Base-by-base conservation (phyloP, 2,888 invertebrate genomes). In the Exephanes ischioxanthus region DNA sequence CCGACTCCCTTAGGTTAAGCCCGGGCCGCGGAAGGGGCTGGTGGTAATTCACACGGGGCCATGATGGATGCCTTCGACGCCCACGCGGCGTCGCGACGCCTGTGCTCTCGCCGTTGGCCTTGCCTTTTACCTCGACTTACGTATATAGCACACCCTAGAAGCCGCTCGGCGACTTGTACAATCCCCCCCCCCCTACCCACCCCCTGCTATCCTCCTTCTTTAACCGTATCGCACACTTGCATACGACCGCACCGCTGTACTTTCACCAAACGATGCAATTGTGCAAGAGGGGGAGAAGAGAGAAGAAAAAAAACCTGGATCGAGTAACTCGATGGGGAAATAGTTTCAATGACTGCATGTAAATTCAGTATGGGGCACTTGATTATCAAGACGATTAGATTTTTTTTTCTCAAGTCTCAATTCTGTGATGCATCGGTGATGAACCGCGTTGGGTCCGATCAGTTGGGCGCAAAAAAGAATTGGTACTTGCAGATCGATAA, bases 41-140 rank as follows among this genome's bases (percentile, higher is more conserved):
- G 89, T 92, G 92, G 91, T 92, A 93, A 93, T 93, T 93, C 92
- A 92, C 92, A 90, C 90, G 90, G 85, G 89, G 89, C 89, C 91
- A 93, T 93, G 93, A 93, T 93, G 91, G 91, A 93, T 93, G 91
- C 91, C 86, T 90, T 89, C 91, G 92, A 92, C 91, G 92, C 91
- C 92, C 90, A 89, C 92, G 89, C 91, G 92, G 91, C 93, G 92
- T 92, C 92, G 90, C 91, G 91, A 91, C 92, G 93, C 91, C 93
- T 91, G 89, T 89, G 88, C 88, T 89, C 87, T 87, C 85, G 83
- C 86, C 88, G 30, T 51, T 83, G 76, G 58, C 79, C 85, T 80
- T 83, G 82, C 72, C 70, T 85, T 71, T 79, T 68, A 70, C 51
- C 67, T 72, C 75, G 30, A 33, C 30, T 30, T 33, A 33, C 33